A percentile compares a stretch with the other conserved stretches of the same genome.
Evolutionary conservation across 1,140 invertebrate genomes (phyloP).

Genomic region (Diabrotica virgifera): DNA sequence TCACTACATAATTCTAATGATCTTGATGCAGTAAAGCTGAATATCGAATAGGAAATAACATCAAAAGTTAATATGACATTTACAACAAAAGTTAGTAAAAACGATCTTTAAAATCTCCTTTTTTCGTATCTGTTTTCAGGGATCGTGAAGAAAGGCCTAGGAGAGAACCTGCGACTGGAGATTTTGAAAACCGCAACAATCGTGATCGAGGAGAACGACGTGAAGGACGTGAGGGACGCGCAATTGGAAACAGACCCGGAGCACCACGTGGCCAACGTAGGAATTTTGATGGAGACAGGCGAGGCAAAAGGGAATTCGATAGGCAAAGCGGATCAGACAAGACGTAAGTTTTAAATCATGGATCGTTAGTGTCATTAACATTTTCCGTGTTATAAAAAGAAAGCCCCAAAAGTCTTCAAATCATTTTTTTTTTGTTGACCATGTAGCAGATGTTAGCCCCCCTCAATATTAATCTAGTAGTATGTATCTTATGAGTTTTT

Average conservation of each 20-base stretch:
- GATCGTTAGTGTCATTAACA: too few relatives aligned
- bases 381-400: too few relatives aligned
- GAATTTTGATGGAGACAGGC: constrained; percentile 61
- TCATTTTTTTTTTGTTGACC: too few relatives aligned
- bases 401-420: too few relatives aligned
- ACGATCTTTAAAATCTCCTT: too few relatives aligned
- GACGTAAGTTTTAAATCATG: constrained; percentile 60
- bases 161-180: constrained; percentile 20
- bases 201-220: constrained; percentile 49
- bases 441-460: too few relatives aligned
- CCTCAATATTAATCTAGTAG: too few relatives aligned
- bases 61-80: not conserved
- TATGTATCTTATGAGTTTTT: too few relatives aligned
- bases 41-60: not conserved
- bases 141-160: constrained; percentile 36
- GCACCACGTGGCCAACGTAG: constrained; percentile 50
- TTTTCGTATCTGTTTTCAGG: constrained; percentile 6
- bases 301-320: constrained; percentile 89
- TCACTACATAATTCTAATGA: not conserved
- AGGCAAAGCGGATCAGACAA: constrained; percentile 92
- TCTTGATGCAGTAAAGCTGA: not conserved
- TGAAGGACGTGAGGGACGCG: constrained; percentile 47
- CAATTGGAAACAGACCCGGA: constrained; percentile 48
- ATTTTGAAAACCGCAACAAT: constrained; percentile 36
- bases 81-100: not conserved